These are phyloP conservation scores for Sylvia atricapilla DNA, from an alignment of 2,113 vertebrate genomes.

Conservation along the genomic window DNA sequence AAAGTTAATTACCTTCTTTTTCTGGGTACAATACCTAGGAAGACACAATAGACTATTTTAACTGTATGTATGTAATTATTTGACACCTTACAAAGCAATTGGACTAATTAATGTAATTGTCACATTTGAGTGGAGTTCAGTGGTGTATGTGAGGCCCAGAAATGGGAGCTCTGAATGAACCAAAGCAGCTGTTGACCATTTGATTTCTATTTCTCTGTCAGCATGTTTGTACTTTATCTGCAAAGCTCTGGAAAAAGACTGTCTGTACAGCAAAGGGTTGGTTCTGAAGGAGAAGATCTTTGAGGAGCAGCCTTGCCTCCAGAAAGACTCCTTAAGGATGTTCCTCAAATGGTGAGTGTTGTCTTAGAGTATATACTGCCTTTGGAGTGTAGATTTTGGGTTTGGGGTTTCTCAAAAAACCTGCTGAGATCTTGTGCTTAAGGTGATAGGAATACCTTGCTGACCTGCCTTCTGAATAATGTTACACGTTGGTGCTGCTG, in stretches of 20 bases:
- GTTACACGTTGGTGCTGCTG: not conserved
- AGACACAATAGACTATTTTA: not conserved
- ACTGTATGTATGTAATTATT: not conserved
- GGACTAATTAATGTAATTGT: not conserved
- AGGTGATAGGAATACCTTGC: not conserved
- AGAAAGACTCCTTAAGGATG: conserved; percentile 90
- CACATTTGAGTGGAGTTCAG: not conserved
- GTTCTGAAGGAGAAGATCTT: conserved; percentile 97
- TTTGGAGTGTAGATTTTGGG: not conserved
- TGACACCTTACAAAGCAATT: not conserved
- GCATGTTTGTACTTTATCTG: conserved; percentile 94
- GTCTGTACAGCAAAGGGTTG: conserved; percentile 90
- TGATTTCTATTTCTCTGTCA: conserved; percentile 44
- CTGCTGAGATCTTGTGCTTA: not conserved
- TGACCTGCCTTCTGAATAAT: not conserved
- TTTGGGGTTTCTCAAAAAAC: not conserved
- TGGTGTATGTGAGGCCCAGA: not conserved
- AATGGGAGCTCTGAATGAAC: not conserved
- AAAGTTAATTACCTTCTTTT: not conserved
- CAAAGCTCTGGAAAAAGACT: conserved; percentile 93
- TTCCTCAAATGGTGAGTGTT: conserved; percentile 88
- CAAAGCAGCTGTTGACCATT: not conserved
- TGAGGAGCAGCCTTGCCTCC: conserved; percentile 91
- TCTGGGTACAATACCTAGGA: not conserved
- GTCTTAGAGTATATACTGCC: not conserved